Evolutionary conservation across 2,888 invertebrate genomes (phyloP).

Genomic region (Cancer borealis): DNA sequence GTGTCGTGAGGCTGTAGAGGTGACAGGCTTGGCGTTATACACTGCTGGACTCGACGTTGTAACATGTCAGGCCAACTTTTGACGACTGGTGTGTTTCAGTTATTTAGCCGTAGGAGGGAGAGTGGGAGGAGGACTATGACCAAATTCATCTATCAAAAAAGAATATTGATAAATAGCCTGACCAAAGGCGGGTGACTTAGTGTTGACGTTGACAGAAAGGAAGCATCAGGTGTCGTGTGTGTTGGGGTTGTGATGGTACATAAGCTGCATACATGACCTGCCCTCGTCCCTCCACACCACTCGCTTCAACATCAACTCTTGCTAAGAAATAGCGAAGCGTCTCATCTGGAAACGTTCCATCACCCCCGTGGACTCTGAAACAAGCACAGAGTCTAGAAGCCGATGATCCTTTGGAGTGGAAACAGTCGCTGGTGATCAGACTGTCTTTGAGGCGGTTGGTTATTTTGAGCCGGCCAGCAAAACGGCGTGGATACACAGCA

Average conservation of each 20-base stretch:
- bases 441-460: not conserved
- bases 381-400: not conserved
- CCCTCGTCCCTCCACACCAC: not conserved
- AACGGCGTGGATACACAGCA: not conserved
- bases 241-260: too few species aligned
- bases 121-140: not conserved
- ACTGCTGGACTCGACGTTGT: not conserved
- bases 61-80: not conserved
- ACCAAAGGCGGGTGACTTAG: not conserved
- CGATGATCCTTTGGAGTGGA: not conserved
- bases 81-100: not conserved
- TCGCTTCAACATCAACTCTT: not conserved
- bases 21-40: not conserved
- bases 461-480: not conserved
- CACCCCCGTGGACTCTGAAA: not conserved
- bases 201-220: not conserved
- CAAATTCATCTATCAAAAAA: not conserved
- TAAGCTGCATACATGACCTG: not conserved
- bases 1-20: not conserved
- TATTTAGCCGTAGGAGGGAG: not conserved
- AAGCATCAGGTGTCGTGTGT: not conserved
- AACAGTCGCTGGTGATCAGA: not conserved
- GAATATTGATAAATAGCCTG: not conserved
- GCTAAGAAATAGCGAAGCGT: not conserved
- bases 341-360: not conserved